Evolutionary conservation across 2,888 invertebrate genomes (phyloP), one percentile per base, ranked within the genome.

Genomic region (Scelioninae gen. 1): DNA sequence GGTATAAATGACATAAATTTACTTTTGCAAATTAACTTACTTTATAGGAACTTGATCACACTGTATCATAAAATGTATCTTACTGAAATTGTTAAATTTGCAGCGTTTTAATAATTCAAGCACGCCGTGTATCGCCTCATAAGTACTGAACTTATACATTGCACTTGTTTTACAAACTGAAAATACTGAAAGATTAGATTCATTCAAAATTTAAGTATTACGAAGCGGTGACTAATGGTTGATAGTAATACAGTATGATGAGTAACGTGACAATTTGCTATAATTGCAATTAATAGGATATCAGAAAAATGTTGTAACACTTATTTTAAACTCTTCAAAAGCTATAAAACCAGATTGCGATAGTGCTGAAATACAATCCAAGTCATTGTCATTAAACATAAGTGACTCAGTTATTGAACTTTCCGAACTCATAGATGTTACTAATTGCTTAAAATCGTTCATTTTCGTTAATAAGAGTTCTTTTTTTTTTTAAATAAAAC

Each of bases 231-330:
- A 60, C 43, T 60, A 60, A 60, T 15, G 16, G 1, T 47, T 47
- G 63, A 63, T 15, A 47, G n/a, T 43, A 43, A 29, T 43, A n/a
- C 31, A 60, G 8, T n/a, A n/a, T 31, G 60, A 43, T 60, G 60
- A 60, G n/a, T 60, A 60, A 60, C 29, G 29, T 43, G 29, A 43
- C 29, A 23, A 43, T 60, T 60, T 45, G 34, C 60, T 43, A 60
- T 16, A 45, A 60, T 23, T 60, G 10, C 23, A 60, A 43, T 38
- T 34, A 29, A 60, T 60, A 31, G n/a, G 31, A 13, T 13, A 31
- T 43, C n/a, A 23, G 23, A 23, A 23, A 23, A 1, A 23, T 23
- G 23, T 4, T 4, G 23, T 23, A 23, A 23, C 4, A 23, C 23
- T 23, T 23, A 23, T 23, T 23, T 23, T 23, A 4, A 23, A 23